A percentile compares a stretch with the other conserved stretches of the same genome.
Conservation (phyloP, 1,140 invertebrate genomes). For the Caenorhabditis latens region DNA sequence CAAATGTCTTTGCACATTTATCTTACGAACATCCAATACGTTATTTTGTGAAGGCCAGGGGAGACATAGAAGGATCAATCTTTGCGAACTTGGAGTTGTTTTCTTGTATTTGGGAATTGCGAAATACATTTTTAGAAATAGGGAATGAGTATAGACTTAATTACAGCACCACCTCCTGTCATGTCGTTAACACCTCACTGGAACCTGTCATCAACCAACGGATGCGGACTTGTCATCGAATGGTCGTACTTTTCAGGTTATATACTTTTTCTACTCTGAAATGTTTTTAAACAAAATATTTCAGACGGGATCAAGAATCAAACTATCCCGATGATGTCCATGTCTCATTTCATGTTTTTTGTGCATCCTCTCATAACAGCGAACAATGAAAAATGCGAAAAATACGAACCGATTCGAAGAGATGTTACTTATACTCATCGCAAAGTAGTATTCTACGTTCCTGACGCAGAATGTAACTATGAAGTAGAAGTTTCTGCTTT, state of each 20-base stretch:
- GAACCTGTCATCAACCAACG: slow-evolving; percentile 5
- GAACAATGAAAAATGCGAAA: slow-evolving; percentile 13
- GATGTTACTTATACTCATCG: slow-evolving; percentile 34
- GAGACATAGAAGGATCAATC: background rate
- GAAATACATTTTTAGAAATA: too few relatives aligned
- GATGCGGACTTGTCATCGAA: slow-evolving; percentile 19
- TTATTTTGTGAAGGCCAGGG: background rate
- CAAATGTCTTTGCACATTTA: slow-evolving; percentile 27
- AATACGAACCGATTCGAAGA: slow-evolving; percentile 23
- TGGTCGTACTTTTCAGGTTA: slow-evolving; percentile 42
- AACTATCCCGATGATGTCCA: background rate
- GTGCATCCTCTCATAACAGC: slow-evolving; percentile 1
- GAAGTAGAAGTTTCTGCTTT: slow-evolving; percentile 44
- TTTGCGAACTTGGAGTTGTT: background rate
- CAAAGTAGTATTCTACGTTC: slow-evolving; percentile 35
- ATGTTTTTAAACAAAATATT: background rate
- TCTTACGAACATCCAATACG: slow-evolving; percentile 10
- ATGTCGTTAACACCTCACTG: background rate
- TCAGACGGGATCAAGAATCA: background rate
- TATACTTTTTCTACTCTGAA: background rate
- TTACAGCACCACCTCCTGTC: slow-evolving; percentile 30
- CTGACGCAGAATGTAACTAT: slow-evolving; percentile 37
- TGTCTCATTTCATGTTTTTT: slow-evolving; percentile 49
- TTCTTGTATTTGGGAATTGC: too few relatives aligned
- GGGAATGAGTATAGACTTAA: background rate